Evolutionary conservation across 2,888 invertebrate species (phyloP), one percentile per base, ranked within the genome.

Genomic region (Aphidius colemani): DNA sequence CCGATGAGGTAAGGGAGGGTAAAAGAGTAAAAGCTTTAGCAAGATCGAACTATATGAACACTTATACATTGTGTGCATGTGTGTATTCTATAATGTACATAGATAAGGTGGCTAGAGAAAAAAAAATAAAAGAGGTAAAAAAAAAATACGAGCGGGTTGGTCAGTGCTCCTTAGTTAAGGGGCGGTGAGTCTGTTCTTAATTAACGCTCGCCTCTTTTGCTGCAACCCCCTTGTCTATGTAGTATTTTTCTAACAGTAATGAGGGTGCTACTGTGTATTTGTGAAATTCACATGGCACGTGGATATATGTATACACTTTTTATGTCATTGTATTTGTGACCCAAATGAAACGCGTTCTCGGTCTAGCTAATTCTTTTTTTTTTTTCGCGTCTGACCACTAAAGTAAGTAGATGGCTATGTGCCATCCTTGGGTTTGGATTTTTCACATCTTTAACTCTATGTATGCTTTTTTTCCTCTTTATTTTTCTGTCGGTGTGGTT

Each of bases 121-220:
- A 30, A 30, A 30, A 30, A 30, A 30, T 30, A 30, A 66, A 18
- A 18, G 13, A 18, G 13, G 13, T 18, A 18, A 49, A 61, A 49
- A 61, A 49, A 55, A 18, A 48, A 30, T 57, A 63, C 57, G 63
- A 55, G 58, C 57, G 66, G 75, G 75, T 75, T 78, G 79, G 80
- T 78, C 78, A 78, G 78, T 77, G 80, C 79, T 80, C 79, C 80
- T 80, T 79, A 79, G 78, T 77, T 77, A 78, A 75, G 75, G 78
- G 80, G 79, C 79, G 80, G 80, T 74, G 80, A 80, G 80, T 80
- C 80, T 80, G 80, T 80, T 80, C 80, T 80, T 80, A 80, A 80
- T 80, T 80, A 80, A 80, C 80, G 80, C 80, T 79, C 77, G 78
- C 77, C 80, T 80, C 80, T 79, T 78, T 77, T 77, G 76, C 75